Percentiles rank a stretch among this genome's conserved stretches.
Conservation (phyloP, 1,140 invertebrate species). For the Maconellicoccus hirsutus region DNA sequence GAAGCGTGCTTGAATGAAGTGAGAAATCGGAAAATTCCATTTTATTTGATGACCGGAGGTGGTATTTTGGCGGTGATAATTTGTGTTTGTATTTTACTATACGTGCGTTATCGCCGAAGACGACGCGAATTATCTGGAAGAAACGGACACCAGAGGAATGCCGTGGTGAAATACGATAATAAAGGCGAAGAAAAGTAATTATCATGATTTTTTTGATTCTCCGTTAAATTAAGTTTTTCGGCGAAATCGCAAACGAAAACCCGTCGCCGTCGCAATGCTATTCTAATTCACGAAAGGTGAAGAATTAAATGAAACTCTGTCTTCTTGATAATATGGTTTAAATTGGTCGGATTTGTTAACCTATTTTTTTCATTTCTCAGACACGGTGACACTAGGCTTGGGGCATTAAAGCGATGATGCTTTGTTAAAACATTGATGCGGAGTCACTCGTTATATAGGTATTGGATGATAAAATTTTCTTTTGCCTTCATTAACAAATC, state of each 20-base stretch:
- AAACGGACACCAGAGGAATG: not conserved
- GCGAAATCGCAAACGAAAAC: not conserved
- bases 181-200: slow-evolving; percentile 14
- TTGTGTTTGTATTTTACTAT: slow-evolving; percentile 4
- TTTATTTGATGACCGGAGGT: not conserved
- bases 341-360: not conserved
- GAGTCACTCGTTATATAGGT: not conserved
- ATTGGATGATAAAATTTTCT: not conserved
- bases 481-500: not conserved
- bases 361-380: not conserved
- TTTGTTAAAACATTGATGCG: not conserved
- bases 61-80: not conserved
- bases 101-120: not conserved
- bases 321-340: not conserved
- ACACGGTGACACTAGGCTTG: not conserved
- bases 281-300: too few species aligned
- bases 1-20: not conserved
- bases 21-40: not conserved
- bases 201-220: too few species aligned
- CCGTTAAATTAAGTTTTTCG: too few species aligned
- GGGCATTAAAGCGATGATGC: not conserved
- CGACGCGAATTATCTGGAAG: not conserved
- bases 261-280: too few species aligned
- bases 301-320: too few species aligned
- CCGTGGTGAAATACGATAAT: not conserved